phyloP scores from a whole-genome alignment of 2,888 invertebrate species.

The Palloptera scutellata region DNA sequence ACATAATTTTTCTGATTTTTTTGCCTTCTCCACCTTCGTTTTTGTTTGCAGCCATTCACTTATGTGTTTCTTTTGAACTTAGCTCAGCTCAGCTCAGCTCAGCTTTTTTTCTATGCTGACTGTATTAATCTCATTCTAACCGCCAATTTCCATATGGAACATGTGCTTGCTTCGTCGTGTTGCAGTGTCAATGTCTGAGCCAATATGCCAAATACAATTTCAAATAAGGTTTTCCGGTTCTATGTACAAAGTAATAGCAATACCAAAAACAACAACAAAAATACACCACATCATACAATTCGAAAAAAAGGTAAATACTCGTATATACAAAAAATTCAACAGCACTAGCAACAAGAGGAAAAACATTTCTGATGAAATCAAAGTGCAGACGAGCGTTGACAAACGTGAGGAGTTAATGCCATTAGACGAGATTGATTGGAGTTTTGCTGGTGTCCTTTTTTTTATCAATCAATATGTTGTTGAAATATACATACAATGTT shows the following conservation, averaged over 20 bases:
- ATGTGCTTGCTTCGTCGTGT: neutral
- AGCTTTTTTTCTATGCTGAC: no score
- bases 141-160: constrained; percentile 30
- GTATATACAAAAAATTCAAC: no score
- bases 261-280: constrained; percentile 15
- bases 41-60: constrained; percentile 20
- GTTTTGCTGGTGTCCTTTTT: constrained; percentile 29
- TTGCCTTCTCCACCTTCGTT: neutral
- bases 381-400: constrained; percentile 41
- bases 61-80: constrained; percentile 10
- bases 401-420: constrained; percentile 52
- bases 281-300: constrained; percentile 1
- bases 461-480: constrained; percentile 45
- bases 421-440: constrained; percentile 60
- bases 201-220: constrained; percentile 18
- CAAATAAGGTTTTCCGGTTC: neutral
- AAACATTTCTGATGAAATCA: constrained; percentile 38
- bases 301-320: no score
- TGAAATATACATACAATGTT: neutral
- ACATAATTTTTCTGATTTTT: neutral
- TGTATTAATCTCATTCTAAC: constrained; percentile 7
- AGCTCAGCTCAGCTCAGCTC: no score
- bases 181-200: constrained; percentile 28
- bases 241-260: constrained; percentile 3
- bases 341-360: neutral